Evolutionary conservation across 1,140 invertebrate species (phyloP).

Genomic region (Brachionus plicatilis): DNA sequence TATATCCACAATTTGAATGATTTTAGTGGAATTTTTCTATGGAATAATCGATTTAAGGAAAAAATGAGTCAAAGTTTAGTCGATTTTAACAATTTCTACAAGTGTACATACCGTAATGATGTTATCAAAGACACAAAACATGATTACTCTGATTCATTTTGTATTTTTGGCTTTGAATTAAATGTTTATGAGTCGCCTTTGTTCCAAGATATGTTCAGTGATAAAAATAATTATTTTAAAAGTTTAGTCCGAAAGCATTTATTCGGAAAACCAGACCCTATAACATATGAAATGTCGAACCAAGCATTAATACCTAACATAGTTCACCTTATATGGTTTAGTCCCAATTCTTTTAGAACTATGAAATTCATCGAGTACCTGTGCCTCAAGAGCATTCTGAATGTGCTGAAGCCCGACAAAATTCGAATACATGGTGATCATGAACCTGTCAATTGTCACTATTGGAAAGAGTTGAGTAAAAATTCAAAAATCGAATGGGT

Average conservation of each 20-base stretch:
- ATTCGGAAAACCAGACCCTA: not conserved
- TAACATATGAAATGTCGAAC: not conserved
- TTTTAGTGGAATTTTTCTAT: constrained; percentile 34
- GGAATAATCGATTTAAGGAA: not conserved
- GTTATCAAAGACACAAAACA: not conserved
- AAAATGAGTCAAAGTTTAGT: not conserved
- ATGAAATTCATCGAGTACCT: constrained; percentile 33
- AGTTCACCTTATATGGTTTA: constrained; percentile 35
- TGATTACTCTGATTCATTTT: not conserved
- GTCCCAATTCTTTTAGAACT: not conserved
- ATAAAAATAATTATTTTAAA: constrained; percentile 20
- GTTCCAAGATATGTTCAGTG: not conserved
- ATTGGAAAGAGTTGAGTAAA: constrained; percentile 26
- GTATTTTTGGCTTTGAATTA: constrained; percentile 32
- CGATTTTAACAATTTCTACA: constrained; percentile 28
- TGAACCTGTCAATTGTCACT: not conserved
- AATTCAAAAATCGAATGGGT: constrained; percentile 36
- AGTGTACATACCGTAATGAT: constrained; percentile 14
- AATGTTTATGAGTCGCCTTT: not conserved
- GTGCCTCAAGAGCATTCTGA: not conserved
- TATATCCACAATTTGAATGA: not conserved
- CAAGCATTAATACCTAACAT: not conserved
- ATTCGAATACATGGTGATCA: constrained; percentile 21
- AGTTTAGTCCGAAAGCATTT: not conserved
- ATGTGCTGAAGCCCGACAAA: constrained; percentile 16